Evolutionary conservation across 2,113 vertebrate genomes (phyloP), one percentile per base, ranked within the genome.

Genomic region (Catharus minimus): DNA sequence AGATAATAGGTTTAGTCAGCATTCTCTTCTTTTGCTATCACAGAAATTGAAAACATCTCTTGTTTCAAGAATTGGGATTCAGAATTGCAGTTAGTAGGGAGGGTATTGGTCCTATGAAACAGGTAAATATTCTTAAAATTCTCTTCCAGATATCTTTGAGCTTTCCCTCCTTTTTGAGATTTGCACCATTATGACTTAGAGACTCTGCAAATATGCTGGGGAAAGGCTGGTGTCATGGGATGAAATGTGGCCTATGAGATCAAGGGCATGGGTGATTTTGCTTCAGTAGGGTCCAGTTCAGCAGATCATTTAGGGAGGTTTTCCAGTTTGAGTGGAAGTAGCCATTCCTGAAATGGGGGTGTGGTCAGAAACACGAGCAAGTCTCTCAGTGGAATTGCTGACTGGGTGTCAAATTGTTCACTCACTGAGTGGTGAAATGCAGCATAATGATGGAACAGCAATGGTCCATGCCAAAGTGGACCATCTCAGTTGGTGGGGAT

Each of bases 1-100:
- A 79, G 55, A 62, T 89, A 93, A 94, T 81, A 55, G 65, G 20
- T 94, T 96, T 93, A 56, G 88, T 96, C 68, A 95, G 79, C 73
- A 86, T 78, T 85, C 89, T 85, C 60, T 50, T 86, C 68, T 91
- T 94, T 74, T 86, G 33, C 69, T 91, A 11, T 81, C 65, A 86
- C 64, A 92, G 32, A 21, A 56, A 50, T 5, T 82, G 68, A 90
- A 90, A 95, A 60, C 19, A 11, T 90, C 66, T 96, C 66, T 64
- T 74, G 36, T 93, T 93, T 95, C 47, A 88, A 39, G 61, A 89
- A 9, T 56, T 67, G 46, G 5, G 5, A 68, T 82, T 78, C 68
- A 64, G 33, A 56, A 44, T 27, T 93, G 69, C 53, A 52, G 47
- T 73, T 41, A 15, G 11, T 10, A 44, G 28, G 20, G 41, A 49